Base-by-base conservation (phyloP, 1,140 invertebrate genomes). In the Meloidogyne floridensis region DNA sequence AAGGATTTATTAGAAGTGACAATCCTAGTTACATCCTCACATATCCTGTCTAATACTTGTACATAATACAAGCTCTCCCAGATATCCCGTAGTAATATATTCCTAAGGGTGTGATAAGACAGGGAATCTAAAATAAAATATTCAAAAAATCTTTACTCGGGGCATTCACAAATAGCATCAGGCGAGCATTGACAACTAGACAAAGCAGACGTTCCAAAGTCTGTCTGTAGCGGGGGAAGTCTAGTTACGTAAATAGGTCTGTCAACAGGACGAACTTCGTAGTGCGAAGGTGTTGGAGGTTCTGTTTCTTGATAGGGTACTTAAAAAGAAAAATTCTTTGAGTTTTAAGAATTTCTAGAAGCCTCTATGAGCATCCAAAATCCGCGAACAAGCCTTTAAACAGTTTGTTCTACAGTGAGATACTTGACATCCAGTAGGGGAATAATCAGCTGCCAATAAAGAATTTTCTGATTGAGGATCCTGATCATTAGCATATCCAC, bases 341-440 rank as follows among this genome's bases (percentile, higher is more conserved):
- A 59, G 0, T 18, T 65, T 65, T 65, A 65, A 59, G 4, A n/a
- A n/a, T n/a, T n/a, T n/a, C 6, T 65, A 65, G 0, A n/a, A 65
- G 7, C 74, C 51, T 75, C 32, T 53, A 20, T 79, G 54, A 13
- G 42, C 43, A 13, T 79, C 77, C 69, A 79, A 69, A 69, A 79
- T 79, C 51, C 77, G 47, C 43, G 77, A 20, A 79, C 77, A 79
- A 32, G 77, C 77, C 51, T 65, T 18, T 18, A 79, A 72, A 69
- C 77, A 79, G 18, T 79, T 79, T 65, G 77, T 56, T 65, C 65
- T 20, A 32, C 77, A 79, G 42, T 79, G 59, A 2, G 77, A 79
- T 13, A 72, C 53, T 43, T 65, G 65, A 69, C 77, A 79, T 71
- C 43, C 59, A 11, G 15, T n/a, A 65, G 59, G 59, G n/a, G 59